Evolutionary conservation across 2,113 vertebrate genomes (phyloP).

Genomic region (Pica pica): DNA sequence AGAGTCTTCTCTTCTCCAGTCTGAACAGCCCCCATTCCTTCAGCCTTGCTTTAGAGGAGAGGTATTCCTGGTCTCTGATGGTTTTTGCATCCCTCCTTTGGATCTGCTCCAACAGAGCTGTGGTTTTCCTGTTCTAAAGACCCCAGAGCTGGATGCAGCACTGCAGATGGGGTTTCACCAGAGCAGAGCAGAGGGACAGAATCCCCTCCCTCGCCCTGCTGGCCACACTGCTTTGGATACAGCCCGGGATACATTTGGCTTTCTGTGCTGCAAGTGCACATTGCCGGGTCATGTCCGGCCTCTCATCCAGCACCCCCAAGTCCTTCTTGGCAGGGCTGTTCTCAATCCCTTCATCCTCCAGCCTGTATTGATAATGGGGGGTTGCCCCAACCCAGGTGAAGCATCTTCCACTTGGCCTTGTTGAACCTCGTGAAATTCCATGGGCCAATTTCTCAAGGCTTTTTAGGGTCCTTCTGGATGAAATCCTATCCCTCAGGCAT

Average conservation of each 20-base stretch:
- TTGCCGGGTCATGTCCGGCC: accelerated
- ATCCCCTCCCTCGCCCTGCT: background rate
- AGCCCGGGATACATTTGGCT: background rate
- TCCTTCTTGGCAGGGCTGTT: background rate
- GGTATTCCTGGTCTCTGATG: background rate
- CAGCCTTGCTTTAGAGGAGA: background rate
- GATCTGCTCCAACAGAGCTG: background rate
- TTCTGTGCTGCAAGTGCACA: background rate
- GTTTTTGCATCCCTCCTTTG: background rate
- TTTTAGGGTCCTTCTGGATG: background rate
- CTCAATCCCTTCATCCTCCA: background rate
- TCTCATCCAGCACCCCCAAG: background rate
- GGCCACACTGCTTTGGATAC: accelerated
- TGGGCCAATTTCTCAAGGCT: background rate
- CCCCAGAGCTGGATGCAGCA: background rate
- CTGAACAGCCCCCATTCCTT: background rate
- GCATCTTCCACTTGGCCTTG: background rate
- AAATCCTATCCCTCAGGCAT: background rate
- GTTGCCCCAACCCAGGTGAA: accelerated
- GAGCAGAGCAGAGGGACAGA: background rate
- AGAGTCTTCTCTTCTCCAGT: background rate
- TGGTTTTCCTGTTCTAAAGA: background rate
- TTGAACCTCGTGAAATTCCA: background rate
- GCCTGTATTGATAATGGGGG: background rate
- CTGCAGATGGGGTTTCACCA: background rate